Conservation (phyloP, 2,888 invertebrate species). For the Agriopis aurantiaria region DNA sequence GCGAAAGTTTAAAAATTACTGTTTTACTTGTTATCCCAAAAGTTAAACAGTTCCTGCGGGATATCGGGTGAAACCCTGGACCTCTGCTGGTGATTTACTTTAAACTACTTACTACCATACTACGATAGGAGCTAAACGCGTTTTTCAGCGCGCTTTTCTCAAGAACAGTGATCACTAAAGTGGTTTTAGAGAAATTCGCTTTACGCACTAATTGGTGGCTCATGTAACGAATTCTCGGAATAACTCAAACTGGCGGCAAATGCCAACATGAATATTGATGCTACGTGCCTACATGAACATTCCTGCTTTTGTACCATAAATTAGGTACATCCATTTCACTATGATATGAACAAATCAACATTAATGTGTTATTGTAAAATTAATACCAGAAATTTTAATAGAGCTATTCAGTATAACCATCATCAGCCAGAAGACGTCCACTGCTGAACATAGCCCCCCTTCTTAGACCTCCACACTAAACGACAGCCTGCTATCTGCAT, state of each 20-base stretch:
- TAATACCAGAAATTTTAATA: no score
- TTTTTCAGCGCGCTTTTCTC: background rate
- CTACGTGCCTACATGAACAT: background rate
- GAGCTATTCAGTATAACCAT: no score
- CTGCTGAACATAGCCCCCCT: no score
- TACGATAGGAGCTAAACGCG: background rate
- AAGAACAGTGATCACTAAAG: conserved; percentile 7
- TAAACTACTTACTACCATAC: background rate
- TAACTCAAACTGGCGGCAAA: background rate
- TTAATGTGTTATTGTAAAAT: no score
- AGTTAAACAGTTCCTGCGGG: no score
- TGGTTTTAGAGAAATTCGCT: conserved; percentile 1
- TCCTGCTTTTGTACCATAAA: background rate
- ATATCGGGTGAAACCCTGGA: background rate
- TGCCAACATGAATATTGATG: conserved; percentile 8
- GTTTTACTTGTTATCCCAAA: no score
- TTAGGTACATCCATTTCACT: no score
- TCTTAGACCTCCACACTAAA: no score
- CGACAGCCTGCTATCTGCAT: no score
- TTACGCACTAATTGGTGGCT: background rate
- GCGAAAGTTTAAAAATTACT: no score
- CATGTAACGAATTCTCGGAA: conserved; percentile 4
- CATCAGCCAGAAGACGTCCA: no score
- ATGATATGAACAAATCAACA: background rate
- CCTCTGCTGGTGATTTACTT: background rate